A percentile compares a stretch with the other conserved stretches of the same genome.
These are phyloP conservation scores for Tautogolabrus adspersus DNA, from an alignment of 2,113 vertebrate species.

Conservation along the genomic window DNA sequence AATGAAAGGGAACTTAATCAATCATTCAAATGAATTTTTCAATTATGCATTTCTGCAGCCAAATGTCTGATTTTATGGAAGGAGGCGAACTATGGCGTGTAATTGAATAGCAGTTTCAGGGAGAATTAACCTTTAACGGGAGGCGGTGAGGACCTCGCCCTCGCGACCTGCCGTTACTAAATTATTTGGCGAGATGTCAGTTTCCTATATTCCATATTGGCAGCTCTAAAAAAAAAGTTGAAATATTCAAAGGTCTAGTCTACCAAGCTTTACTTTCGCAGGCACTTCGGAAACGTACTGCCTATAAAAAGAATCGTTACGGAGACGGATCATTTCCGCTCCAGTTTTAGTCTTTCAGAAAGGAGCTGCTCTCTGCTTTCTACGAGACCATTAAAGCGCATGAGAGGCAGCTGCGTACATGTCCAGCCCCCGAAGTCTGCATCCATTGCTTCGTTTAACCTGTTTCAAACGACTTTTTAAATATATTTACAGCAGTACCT, in stretches of 20 bases:
- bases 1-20: constrained; percentile 49
- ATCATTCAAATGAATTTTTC: constrained; percentile 60
- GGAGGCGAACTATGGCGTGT: constrained; percentile 53
- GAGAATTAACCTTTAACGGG: constrained; percentile 78
- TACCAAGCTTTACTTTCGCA: not conserved
- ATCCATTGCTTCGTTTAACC: not conserved
- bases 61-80: constrained; percentile 74
- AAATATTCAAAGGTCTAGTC: constrained; percentile 37
- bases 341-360: not conserved
- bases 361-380: not conserved
- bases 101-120: constrained; percentile 73
- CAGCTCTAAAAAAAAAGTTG: constrained; percentile 39
- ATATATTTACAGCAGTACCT: not conserved
- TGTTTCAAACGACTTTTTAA: not conserved
- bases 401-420: not conserved
- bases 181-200: constrained; percentile 68
- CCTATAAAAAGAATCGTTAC: constrained; percentile 17
- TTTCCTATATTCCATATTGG: constrained; percentile 16
- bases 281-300: constrained; percentile 9
- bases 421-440: not conserved
- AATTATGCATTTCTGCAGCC: constrained; percentile 59
- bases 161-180: constrained; percentile 64
- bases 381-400: constrained; percentile 2
- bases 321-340: not conserved
- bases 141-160: constrained; percentile 41